Base-by-base conservation (phyloP, 2,113 vertebrate species). In the Corydoras sp. region DNA sequence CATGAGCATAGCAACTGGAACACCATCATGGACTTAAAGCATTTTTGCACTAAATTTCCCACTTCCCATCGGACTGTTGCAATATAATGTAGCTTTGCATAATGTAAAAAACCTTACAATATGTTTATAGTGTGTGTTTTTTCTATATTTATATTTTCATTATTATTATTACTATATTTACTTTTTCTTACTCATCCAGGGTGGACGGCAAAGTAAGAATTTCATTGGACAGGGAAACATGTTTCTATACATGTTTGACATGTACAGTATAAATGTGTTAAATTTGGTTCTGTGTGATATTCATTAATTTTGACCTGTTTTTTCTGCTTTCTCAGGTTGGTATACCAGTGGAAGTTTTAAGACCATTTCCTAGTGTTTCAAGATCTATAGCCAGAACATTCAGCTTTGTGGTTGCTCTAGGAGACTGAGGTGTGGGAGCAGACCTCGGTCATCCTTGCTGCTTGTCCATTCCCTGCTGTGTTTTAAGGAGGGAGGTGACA, bases 271-370 rank as follows among this genome's bases (percentile, higher is more conserved):
- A 5, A 51, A 14, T 68, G 24, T 71, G 31, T 15, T 13, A 29
- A 3, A 31, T 12, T 69, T 24, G 18, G 18, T 68, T 63, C 14
- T 12, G 8, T 18, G 15, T 48, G 4, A 58, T 10, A 5, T 2
- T 58, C n/a, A 58, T 3, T 69, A 58, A 73, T 49, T 11, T 53
- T 62, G 70, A 3, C 58, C 72, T 75, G 5, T 3, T 24, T 2
- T 24, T 70, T 49, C 65, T 29, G 35, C 68, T 81, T 76, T 79
- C 59, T 73, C 76, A 94, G 92, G 87, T 81, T 76, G 61, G 10
- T 5, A 79, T 58, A 86, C 71, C 0, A 3, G 48, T 48, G 69
- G 15, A 13, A 71, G 4, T 30, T 78, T 50, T 35, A 59, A 58
- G 48, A 13, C 30, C 65, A 64, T 71, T 80, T 74, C 83, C 79